Percentiles rank a stretch among this genome's conserved stretches.
phyloP scores from a whole-genome alignment of 2,797 vertebrate species.

The Arrhamphus sclerolepis region DNA sequence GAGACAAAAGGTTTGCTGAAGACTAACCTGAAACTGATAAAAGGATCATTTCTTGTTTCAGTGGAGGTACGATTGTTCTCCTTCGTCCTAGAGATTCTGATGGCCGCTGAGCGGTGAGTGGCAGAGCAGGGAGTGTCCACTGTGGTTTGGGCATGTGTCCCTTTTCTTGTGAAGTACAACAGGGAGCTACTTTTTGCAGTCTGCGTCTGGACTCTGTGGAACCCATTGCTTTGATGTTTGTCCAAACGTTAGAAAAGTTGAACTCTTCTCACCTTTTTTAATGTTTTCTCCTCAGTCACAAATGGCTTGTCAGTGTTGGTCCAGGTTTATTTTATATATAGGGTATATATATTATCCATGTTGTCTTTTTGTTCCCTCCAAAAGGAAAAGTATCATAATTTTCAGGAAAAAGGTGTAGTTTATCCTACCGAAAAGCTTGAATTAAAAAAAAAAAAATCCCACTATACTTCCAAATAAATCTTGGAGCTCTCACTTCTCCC shows the following conservation, averaged over 20 bases:
- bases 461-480: slow-evolving; percentile 12
- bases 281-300: no score
- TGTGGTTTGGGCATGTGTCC: slow-evolving; percentile 34
- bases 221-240: slow-evolving; percentile 78
- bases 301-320: not conserved
- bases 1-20: not conserved
- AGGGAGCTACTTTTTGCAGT: slow-evolving; percentile 82
- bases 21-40: slow-evolving; percentile 67
- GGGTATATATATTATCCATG: not conserved
- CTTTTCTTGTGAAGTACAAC: slow-evolving; percentile 46
- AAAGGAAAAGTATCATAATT: not conserved
- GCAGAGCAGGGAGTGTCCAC: slow-evolving; percentile 59
- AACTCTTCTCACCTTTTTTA: slow-evolving; percentile 14
- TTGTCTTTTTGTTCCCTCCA: slow-evolving; percentile 2
- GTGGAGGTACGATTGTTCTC: slow-evolving; percentile 56
- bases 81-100: slow-evolving; percentile 37
- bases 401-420: not conserved
- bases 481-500: slow-evolving; percentile 10
- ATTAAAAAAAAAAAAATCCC: not conserved
- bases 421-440: not conserved
- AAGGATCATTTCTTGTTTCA: slow-evolving; percentile 57
- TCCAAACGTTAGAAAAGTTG: not conserved
- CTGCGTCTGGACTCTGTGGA: slow-evolving; percentile 80
- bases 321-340: slow-evolving; percentile 4
- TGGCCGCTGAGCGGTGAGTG: slow-evolving; percentile 28